A percentile compares a stretch with the other conserved stretches of the same genome.
Conservation (phyloP, 2,888 invertebrate genomes). For the Apoderus coryli region DNA sequence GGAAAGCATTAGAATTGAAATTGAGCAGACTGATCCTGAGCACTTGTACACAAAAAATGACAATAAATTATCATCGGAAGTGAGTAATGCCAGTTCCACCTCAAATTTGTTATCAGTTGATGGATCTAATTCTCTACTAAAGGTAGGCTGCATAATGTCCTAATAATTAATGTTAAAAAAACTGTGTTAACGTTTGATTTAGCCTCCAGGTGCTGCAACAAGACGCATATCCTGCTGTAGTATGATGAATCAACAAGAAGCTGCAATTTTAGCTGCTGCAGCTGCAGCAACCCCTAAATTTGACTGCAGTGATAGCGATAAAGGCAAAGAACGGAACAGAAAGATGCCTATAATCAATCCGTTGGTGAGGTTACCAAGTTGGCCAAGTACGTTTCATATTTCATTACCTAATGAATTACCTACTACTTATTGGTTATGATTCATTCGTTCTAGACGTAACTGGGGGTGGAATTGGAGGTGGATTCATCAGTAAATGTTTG, state of each 20-base stretch:
- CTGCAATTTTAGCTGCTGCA: slow-evolving; percentile 43
- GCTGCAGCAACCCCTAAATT: slow-evolving; percentile 44
- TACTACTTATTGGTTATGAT: too few relatives aligned
- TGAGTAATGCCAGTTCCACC: slow-evolving; percentile 35
- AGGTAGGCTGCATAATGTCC: too few relatives aligned
- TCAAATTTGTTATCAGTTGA: slow-evolving; percentile 39
- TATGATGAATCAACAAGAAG: slow-evolving; percentile 61
- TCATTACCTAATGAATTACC: too few relatives aligned
- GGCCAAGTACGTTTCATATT: slow-evolving; percentile 54
- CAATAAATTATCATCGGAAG: slow-evolving; percentile 27
- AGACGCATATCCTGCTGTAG: slow-evolving; percentile 85
- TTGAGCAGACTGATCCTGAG: slow-evolving; percentile 25
- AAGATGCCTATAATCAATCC: slow-evolving; percentile 85
- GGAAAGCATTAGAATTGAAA: slow-evolving; percentile 26
- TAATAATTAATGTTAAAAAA: too few relatives aligned
- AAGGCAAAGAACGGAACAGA: slow-evolving; percentile 33
- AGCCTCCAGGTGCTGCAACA: slow-evolving; percentile 77
- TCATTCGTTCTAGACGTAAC: slow-evolving; percentile 44
- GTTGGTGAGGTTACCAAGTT: slow-evolving; percentile 69
- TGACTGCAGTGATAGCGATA: slow-evolving; percentile 31
- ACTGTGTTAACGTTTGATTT: too few relatives aligned
- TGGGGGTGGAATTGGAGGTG: slow-evolving; percentile 52
- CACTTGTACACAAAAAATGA: slow-evolving; percentile 27
- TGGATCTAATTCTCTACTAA: too few relatives aligned
- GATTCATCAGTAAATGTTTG: slow-evolving; percentile 88